phyloP scores from a whole-genome alignment of 2,797 vertebrate species.

The Notolepis coatsorum region DNA sequence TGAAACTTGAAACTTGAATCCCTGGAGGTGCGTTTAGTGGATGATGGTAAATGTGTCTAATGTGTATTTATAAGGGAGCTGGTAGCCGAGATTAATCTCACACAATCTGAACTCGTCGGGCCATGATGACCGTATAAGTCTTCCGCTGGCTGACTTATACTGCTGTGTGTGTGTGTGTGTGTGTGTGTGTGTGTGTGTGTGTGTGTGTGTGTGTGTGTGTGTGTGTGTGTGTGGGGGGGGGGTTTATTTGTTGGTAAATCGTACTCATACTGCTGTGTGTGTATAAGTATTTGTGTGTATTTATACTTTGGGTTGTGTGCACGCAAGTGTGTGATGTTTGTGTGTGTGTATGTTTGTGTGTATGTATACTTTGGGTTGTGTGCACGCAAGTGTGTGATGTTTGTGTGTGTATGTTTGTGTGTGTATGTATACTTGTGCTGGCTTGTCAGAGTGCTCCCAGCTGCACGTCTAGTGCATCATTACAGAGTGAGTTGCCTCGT shows the following conservation, averaged over 20 bases:
- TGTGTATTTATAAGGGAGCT: not conserved
- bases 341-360: conserved; percentile 6
- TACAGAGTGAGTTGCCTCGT: conserved; percentile 24
- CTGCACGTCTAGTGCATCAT: conserved; percentile 52
- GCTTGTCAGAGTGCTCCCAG: conserved; percentile 48
- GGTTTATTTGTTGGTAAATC: no score
- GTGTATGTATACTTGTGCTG: conserved; percentile 13
- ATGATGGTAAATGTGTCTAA: conserved; percentile 33
- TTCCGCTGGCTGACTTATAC: conserved; percentile 6
- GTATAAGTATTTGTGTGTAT: conserved; percentile 7
- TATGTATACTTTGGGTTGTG: no score
- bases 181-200: conserved; percentile 3
- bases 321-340: not conserved
- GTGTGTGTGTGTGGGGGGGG: no score
- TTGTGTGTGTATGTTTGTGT: not conserved
- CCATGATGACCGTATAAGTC: conserved; percentile 8
- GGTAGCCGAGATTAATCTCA: conserved; percentile 13
- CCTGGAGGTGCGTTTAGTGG: conserved; percentile 7
- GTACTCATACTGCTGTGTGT: not conserved
- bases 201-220: not conserved
- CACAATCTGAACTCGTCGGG: conserved; percentile 27
- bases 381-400: no score
- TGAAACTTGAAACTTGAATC: no score
- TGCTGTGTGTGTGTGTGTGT: conserved; percentile 3
- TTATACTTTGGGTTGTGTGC: not conserved